Base-by-base conservation (phyloP, 2,888 invertebrate genomes). In the Phorcus lineatus region DNA sequence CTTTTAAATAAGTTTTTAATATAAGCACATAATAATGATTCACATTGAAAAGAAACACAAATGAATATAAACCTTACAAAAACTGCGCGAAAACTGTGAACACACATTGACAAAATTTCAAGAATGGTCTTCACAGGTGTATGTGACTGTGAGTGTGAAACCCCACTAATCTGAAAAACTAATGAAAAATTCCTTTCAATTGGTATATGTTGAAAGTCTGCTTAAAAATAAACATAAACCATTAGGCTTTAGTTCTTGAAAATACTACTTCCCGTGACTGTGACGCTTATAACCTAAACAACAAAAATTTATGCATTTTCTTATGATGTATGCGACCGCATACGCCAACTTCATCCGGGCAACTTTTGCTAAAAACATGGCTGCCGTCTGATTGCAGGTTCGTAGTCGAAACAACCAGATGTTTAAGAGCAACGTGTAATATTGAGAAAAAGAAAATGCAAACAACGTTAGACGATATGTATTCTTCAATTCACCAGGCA, bases 341-440 rank as follows among this genome's bases (percentile, higher is more conserved):
- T 89, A 88, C 90, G 89, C 89, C 87, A 82, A 84, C 79, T 85
- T 87, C 78, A 78, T 80, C 75, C 74, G 57, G 81, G 83, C 79
- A 77, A 82, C 80, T 83, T 83, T 79, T 86, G 86, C 86, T 81
- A 74, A 75, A 55, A 90, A 88, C 86, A 90, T 90, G 90, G 90
- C 90, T 86, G 88, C 89, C 89, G 89, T 89, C 89, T 89, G 87
- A 86, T 86, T 86, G 86, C 86, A 82, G 82, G 78, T 81, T 62
- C 62, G 62, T 62, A 62, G 28, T 62, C 11, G 62, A 62, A 62
- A 62, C 62, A 24, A 62, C 62, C 62, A 62, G 62, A 62, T 62
- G 62, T 62, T 62, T 17, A 62, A 16, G 16, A 76, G 55, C 57
- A 75, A 78, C 81, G 57, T 66, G 78, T 78, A 74, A 62, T 62